phyloP scores from a whole-genome alignment of 2,113 vertebrate species.

The Peromyscus polionotus region DNA sequence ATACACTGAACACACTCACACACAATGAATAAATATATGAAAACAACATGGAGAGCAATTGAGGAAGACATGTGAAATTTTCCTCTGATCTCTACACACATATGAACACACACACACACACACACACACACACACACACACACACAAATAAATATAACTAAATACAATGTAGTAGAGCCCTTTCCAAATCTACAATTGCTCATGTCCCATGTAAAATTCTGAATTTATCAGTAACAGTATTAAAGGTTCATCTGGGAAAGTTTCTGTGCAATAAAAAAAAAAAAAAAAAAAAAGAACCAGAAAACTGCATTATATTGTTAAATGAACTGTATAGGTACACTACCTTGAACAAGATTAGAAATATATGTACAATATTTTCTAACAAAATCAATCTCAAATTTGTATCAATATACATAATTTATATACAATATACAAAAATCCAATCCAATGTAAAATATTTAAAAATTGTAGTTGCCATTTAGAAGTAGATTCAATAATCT shows the following conservation, averaged over 20 bases:
- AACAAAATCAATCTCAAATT: too few species aligned
- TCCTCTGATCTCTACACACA: background rate
- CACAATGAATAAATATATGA: background rate
- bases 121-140: too few species aligned
- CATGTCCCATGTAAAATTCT: background rate
- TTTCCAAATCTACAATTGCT: conserved; percentile 4
- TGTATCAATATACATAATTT: too few species aligned
- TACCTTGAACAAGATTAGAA: too few species aligned
- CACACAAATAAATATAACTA: background rate
- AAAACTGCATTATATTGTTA: too few species aligned
- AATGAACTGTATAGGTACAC: too few species aligned
- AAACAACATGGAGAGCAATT: background rate
- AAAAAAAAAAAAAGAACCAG: too few species aligned
- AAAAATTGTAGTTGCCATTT: too few species aligned
- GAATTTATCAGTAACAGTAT: background rate
- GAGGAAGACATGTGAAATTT: background rate
- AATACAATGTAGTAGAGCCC: background rate
- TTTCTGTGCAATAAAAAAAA: background rate
- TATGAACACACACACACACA: background rate
- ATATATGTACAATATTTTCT: too few species aligned
- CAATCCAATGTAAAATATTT: too few species aligned
- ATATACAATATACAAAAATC: too few species aligned
- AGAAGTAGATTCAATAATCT: too few species aligned
- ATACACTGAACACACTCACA: background rate
- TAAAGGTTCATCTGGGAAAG: background rate